Evolutionary conservation across 2,113 vertebrate species (phyloP).

Genomic region (Irena cyanogastra): DNA sequence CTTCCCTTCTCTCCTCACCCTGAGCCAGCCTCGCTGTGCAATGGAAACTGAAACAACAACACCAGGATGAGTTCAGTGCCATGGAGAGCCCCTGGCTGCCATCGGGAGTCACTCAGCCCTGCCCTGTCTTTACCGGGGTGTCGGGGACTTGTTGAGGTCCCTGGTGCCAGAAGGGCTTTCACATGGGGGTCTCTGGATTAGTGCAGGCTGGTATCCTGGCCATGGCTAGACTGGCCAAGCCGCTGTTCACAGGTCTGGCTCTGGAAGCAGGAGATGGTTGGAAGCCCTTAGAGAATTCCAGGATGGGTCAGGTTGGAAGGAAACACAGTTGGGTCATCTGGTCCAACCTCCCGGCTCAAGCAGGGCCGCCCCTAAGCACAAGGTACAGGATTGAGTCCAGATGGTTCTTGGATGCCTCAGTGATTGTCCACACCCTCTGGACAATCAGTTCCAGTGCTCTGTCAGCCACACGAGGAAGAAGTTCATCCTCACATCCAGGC

Average conservation of each 20-base stretch:
- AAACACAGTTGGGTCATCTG: not conserved
- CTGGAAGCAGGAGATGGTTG: not conserved
- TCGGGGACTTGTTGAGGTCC: rapidly evolving
- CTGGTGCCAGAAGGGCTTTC: rapidly evolving
- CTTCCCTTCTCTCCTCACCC: not conserved
- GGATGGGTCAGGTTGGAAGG: not conserved
- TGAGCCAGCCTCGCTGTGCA: not conserved
- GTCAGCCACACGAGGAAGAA: not conserved
- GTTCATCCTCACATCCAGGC: not conserved
- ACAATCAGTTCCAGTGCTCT: not conserved
- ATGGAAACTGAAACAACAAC: not conserved
- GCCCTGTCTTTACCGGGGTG: not conserved
- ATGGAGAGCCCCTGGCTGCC: rapidly evolving
- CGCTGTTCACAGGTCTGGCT: not conserved
- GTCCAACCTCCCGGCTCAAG: not conserved
- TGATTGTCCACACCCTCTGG: not conserved
- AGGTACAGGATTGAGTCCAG: not conserved
- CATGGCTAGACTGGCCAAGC: not conserved
- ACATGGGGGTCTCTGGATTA: not conserved
- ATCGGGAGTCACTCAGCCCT: not conserved
- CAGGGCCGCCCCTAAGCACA: not conserved
- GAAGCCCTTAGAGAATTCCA: not conserved
- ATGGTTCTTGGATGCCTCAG: not conserved
- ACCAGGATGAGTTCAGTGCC: not conserved
- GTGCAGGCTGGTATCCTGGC: not conserved